Evolutionary conservation across 2,888 invertebrate genomes (phyloP).

Genomic region (Cryptus viduatorius): DNA sequence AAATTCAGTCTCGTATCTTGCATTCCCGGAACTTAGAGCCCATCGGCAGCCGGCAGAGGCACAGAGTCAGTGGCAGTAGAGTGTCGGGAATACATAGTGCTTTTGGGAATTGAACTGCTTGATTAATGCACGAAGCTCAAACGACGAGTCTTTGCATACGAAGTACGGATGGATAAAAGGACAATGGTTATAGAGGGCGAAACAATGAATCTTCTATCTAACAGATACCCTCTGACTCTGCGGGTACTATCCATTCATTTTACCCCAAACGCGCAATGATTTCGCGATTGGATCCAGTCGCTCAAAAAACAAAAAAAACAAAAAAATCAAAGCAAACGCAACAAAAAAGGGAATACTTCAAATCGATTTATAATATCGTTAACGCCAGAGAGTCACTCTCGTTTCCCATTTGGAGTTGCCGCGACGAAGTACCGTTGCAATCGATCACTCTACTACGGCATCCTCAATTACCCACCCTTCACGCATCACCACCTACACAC

Average conservation of each 20-base stretch:
- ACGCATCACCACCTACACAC: neutral
- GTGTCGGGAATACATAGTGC: slow-evolving; percentile 61
- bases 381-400: slow-evolving; percentile 14
- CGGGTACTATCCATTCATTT: neutral
- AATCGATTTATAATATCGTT: slow-evolving; percentile 46
- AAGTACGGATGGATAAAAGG: slow-evolving; percentile 50
- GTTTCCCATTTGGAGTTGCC: slow-evolving; percentile 15
- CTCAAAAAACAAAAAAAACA: neutral
- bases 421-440: slow-evolving; percentile 12
- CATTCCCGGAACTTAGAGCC: neutral
- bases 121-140: slow-evolving; percentile 59
- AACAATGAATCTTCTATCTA: slow-evolving; percentile 25
- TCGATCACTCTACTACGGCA: slow-evolving; percentile 45
- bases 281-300: neutral
- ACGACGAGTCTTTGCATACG: slow-evolving; percentile 62
- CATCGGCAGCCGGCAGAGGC: neutral
- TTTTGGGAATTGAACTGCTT: slow-evolving; percentile 62
- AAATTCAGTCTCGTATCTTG: slow-evolving; percentile 28
- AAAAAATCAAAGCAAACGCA: neutral
- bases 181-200: neutral
- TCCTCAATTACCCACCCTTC: slow-evolving; percentile 45
- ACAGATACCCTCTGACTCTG: slow-evolving; percentile 2
- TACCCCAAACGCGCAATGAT: slow-evolving; percentile 7
- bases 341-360: slow-evolving; percentile 16
- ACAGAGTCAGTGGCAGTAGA: slow-evolving; percentile 13